phyloP scores from a whole-genome alignment of 2,888 invertebrate species.

The Tetrapedia diversipes region DNA sequence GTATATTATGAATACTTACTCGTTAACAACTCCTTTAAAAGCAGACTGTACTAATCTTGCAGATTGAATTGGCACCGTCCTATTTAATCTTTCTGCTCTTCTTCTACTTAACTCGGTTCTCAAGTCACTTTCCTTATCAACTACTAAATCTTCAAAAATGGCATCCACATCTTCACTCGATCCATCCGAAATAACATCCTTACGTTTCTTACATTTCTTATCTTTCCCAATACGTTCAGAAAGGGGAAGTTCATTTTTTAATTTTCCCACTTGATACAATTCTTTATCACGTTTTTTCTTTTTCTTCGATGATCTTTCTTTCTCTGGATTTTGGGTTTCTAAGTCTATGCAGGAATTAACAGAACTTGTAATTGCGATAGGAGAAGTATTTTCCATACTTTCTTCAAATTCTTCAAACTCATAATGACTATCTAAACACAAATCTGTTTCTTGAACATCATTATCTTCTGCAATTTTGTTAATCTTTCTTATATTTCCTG shows the following conservation, averaged over 20 bases:
- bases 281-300: slow-evolving; percentile 83
- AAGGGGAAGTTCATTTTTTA: slow-evolving; percentile 75
- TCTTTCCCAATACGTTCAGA: slow-evolving; percentile 78
- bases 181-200: slow-evolving; percentile 64
- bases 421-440: slow-evolving; percentile 66
- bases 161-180: slow-evolving; percentile 65
- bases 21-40: slow-evolving; percentile 84
- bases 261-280: slow-evolving; percentile 82
- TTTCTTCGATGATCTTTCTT: slow-evolving; percentile 78
- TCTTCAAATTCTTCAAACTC: slow-evolving; percentile 67
- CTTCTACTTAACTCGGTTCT: slow-evolving; percentile 84
- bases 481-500: slow-evolving; percentile 30
- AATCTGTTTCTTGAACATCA: slow-evolving; percentile 53
- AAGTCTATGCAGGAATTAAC: slow-evolving; percentile 62
- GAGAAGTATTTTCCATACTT: slow-evolving; percentile 60
- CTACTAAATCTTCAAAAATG: slow-evolving; percentile 71
- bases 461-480: slow-evolving; percentile 60
- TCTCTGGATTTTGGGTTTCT: slow-evolving; percentile 75
- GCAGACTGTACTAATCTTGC: slow-evolving; percentile 84
- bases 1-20: slow-evolving; percentile 76
- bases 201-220: slow-evolving; percentile 77
- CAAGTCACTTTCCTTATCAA: slow-evolving; percentile 83
- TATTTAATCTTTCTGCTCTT: slow-evolving; percentile 84
- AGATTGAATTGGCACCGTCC: slow-evolving; percentile 81
- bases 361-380: slow-evolving; percentile 61